Evolutionary conservation across 2,888 invertebrate genomes (phyloP).

Genomic region (Branchinecta sandiegonensis): DNA sequence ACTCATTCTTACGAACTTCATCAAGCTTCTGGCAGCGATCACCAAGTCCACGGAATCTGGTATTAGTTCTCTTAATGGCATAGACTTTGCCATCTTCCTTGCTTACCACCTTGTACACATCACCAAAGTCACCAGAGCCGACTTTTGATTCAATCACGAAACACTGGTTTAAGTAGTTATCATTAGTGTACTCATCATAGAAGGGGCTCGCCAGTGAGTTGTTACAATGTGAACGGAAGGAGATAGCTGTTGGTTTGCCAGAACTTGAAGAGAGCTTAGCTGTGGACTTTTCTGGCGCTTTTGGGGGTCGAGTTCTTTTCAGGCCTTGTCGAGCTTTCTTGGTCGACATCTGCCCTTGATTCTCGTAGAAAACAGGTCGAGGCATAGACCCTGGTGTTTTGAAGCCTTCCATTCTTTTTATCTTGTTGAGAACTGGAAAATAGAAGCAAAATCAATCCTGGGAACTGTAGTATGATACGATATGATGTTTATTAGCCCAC

Average conservation of each 20-base stretch:
- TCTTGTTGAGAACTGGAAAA: too few relatives aligned
- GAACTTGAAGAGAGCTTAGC: not conserved
- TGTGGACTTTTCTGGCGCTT: not conserved
- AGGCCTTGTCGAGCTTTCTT: constrained; percentile 14
- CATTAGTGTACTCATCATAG: constrained; percentile 34
- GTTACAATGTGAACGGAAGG: not conserved
- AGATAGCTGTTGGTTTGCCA: not conserved
- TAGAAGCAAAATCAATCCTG: too few relatives aligned
- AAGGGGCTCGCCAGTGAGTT: constrained; percentile 27
- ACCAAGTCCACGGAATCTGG: constrained; percentile 43
- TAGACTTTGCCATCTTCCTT: constrained; percentile 50
- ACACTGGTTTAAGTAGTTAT: constrained; percentile 51
- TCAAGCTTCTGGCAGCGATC: constrained; percentile 45
- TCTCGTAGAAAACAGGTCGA: not conserved
- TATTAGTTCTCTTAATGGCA: constrained; percentile 53
- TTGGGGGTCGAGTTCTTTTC: not conserved
- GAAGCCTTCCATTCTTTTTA: not conserved
- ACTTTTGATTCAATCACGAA: constrained; percentile 46
- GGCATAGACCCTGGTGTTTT: constrained; percentile 9
- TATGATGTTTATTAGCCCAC: too few relatives aligned
- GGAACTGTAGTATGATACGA: too few relatives aligned
- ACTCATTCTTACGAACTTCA: constrained; percentile 53
- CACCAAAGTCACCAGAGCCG: constrained; percentile 60
- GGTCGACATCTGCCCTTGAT: constrained; percentile 6
- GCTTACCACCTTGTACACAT: constrained; percentile 51